Conservation (phyloP, 2,797 vertebrate genomes). For the Sphaeramia orbicularis region DNA sequence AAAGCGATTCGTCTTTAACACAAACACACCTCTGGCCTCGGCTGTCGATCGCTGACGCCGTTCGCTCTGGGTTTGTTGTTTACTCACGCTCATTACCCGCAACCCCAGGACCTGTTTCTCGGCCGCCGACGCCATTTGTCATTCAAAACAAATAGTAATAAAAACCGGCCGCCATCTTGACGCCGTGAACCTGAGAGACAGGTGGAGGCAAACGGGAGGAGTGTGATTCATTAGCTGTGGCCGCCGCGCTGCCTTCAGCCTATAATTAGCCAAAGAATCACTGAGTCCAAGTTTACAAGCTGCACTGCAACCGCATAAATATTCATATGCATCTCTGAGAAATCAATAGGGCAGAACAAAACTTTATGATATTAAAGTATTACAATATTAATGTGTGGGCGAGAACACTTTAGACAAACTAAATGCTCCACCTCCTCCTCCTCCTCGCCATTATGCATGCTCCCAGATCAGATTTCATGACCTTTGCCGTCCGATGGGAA, state of each 20-base stretch:
- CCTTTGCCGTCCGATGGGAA: slow-evolving; percentile 73
- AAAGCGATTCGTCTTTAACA: neutral
- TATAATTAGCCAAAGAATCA: slow-evolving; percentile 65
- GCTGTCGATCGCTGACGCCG: no score
- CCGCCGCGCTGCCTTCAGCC: slow-evolving; percentile 38
- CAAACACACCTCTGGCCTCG: neutral
- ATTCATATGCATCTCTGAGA: slow-evolving; percentile 68
- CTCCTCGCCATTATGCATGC: slow-evolving; percentile 45
- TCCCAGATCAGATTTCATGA: slow-evolving; percentile 73
- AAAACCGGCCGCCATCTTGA: no score
- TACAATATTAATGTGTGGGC: slow-evolving; percentile 71
- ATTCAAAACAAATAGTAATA: no score
- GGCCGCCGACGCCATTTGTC: no score
- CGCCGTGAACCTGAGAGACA: slow-evolving; percentile 38
- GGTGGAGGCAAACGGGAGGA: slow-evolving; percentile 48
- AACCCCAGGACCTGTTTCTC: no score
- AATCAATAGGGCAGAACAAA: slow-evolving; percentile 78
- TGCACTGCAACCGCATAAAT: slow-evolving; percentile 64
- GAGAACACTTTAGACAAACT: slow-evolving; percentile 58
- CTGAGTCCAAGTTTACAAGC: slow-evolving; percentile 64
- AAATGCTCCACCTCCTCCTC: slow-evolving; percentile 43
- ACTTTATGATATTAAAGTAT: slow-evolving; percentile 77
- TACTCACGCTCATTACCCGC: no score
- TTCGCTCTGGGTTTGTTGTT: no score
- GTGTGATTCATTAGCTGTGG: slow-evolving; percentile 58